Conservation (phyloP, 2,797 vertebrate species). For the Liparis tanakae region DNA sequence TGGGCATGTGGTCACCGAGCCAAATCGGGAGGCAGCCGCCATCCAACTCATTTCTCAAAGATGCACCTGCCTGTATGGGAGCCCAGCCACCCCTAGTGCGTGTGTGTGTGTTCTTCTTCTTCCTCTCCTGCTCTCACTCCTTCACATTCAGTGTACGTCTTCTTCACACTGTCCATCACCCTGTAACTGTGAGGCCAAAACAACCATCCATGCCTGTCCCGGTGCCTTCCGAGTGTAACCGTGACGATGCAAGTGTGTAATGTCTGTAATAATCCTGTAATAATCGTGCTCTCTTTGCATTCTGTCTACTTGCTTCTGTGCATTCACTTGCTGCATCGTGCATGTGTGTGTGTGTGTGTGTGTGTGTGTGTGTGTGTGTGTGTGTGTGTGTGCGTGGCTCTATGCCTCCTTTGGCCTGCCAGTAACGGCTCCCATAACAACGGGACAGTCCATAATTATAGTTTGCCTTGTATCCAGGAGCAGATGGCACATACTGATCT, state of each 20-base stretch:
- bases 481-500: slow-evolving; percentile 76
- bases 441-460: slow-evolving; percentile 75
- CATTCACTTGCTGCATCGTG: slow-evolving; percentile 11
- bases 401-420: slow-evolving; percentile 52
- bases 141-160: slow-evolving; percentile 36
- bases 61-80: slow-evolving; percentile 65
- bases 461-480: slow-evolving; percentile 66
- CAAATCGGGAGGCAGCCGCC: slow-evolving; percentile 44
- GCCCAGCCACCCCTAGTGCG: slow-evolving; percentile 33
- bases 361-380: slow-evolving; percentile 16
- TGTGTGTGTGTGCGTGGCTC: slow-evolving; percentile 29
- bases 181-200: slow-evolving; percentile 33
- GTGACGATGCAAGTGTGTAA: background rate
- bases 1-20: slow-evolving; percentile 58
- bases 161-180: slow-evolving; percentile 41
- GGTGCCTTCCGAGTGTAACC: slow-evolving; percentile 10
- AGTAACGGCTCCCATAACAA: slow-evolving; percentile 71
- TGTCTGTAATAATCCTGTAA: too few species aligned
- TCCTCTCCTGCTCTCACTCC: background rate
- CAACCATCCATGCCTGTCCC: slow-evolving; percentile 29
- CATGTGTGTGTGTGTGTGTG: slow-evolving; percentile 22
- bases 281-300: slow-evolving; percentile 11
- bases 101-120: slow-evolving; percentile 2
- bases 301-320: slow-evolving; percentile 37
- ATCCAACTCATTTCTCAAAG: slow-evolving; percentile 64